Conservation (phyloP, 1,140 invertebrate species). For the Drosophila equinoxialis region DNA sequence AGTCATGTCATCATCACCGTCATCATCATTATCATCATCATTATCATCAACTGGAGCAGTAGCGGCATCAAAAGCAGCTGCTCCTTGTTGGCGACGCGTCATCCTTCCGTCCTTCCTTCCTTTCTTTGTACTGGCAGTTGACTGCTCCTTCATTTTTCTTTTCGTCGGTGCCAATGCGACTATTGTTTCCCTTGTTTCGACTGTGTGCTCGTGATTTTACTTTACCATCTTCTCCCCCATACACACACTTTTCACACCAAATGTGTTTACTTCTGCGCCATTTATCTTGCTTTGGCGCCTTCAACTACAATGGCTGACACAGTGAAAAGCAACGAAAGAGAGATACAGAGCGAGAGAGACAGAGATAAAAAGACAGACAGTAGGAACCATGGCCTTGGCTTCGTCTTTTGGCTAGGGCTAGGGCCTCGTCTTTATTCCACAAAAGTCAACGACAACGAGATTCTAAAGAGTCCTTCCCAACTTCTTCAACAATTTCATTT, state of each 20-base stretch:
- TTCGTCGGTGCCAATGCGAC: constrained; percentile 49
- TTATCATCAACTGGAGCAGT: constrained; percentile 35
- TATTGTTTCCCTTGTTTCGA: constrained; percentile 59
- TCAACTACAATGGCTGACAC: constrained; percentile 53
- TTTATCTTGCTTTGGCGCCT: constrained; percentile 78
- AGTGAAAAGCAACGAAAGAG: not conserved
- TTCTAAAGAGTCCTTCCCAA: constrained; percentile 47
- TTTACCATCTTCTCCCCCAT: constrained; percentile 32
- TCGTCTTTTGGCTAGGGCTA: constrained; percentile 10
- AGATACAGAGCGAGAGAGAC: constrained; percentile 1
- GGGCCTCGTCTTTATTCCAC: constrained; percentile 10
- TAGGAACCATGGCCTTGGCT: constrained; percentile 12
- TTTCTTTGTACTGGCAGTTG: constrained; percentile 10
- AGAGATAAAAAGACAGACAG: constrained; percentile 7
- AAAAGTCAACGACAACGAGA: constrained; percentile 19
- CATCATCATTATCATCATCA: constrained; percentile 29
- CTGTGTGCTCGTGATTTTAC: constrained; percentile 51
- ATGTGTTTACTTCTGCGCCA: constrained; percentile 77
- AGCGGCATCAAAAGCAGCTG: constrained; percentile 3
- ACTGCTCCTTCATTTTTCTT: not conserved
- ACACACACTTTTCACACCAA: constrained; percentile 66
- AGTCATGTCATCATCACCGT: constrained; percentile 19
- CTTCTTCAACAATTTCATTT: constrained; percentile 35
- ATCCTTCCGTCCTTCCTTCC: constrained; percentile 1
- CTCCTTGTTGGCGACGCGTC: constrained; percentile 15